Evolutionary conservation across 2,113 vertebrate genomes (phyloP), one percentile per base, ranked within the genome.

Genomic region (Tichodroma muraria): DNA sequence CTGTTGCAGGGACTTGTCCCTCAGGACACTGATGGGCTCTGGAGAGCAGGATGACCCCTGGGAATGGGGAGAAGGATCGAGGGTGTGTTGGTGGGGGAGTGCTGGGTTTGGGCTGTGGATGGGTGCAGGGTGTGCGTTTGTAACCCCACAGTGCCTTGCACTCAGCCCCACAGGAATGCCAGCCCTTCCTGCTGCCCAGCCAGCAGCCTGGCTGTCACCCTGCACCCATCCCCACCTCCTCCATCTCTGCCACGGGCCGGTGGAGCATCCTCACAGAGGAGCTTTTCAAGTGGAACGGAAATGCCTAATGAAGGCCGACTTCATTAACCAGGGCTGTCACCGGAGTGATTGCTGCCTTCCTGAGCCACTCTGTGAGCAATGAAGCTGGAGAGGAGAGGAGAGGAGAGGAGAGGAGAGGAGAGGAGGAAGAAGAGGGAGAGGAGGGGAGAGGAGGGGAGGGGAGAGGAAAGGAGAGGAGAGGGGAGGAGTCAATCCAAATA

Each of bases 331-430:
- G 56, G 47, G 86, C 91, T 95, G 95, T 93, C 95, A 95, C 13
- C 5, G 89, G 91, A 64, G 93, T 95, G 93, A 96, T 93, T 96
- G 89, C 94, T 95, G 94, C 72, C 94, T 96, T 95, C 93, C 94
- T 93, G 91, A 93, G 54, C 82, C 2, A 40, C 71, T 95, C 68
- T 25, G 40, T 56, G 75, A 93, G 79, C 73, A 63, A 19, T 53
- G 75, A 70, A 70, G 61, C 73, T 78, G 77, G 25, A 35, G 21
- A 13, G 16, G n/a, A 15, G 12, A 38, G 44, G 35, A 40, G 35
- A 27, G 20, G 23, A 31, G 18, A 20, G 17, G 30, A 20, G 23
- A 28, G 25, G 40, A 35, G 15, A n/a, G 15, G 27, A 28, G 50
- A 16, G 13, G 23, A 9, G 15, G 15, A 15, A 11, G 40, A 9